Conservation (phyloP, 2,888 invertebrate species). For the Lepas anatifera region DNA sequence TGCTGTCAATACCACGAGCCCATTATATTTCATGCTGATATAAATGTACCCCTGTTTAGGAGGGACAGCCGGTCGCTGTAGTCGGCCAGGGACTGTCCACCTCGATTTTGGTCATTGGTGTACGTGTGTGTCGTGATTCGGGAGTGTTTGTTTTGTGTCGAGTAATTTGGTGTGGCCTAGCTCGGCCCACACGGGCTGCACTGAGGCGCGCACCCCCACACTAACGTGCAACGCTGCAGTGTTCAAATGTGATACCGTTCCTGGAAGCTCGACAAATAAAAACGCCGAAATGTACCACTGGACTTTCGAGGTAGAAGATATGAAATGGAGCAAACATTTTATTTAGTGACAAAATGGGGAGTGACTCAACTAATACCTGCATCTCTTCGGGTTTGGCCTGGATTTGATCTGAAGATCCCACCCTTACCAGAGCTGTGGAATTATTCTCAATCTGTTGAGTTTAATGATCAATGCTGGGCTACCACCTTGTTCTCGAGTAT, state of each 20-base stretch:
- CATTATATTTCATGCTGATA: slow-evolving; percentile 12
- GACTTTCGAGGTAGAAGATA: too few relatives aligned
- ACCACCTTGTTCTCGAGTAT: too few relatives aligned
- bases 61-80: too few relatives aligned
- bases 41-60: slow-evolving; percentile 13
- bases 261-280: slow-evolving; percentile 10
- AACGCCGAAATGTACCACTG: neutral
- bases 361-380: too few relatives aligned
- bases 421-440: too few relatives aligned
- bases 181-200: neutral
- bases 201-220: slow-evolving; percentile 2
- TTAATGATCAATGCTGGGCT: too few relatives aligned
- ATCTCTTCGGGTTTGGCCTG: too few relatives aligned
- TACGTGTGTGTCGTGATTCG: neutral
- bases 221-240: slow-evolving; percentile 9
- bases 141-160: neutral
- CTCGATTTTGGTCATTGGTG: neutral
- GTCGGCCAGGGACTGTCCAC: too few relatives aligned
- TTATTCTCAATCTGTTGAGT: too few relatives aligned
- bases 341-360: too few relatives aligned
- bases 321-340: too few relatives aligned
- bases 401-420: too few relatives aligned
- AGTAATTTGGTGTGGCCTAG: neutral
- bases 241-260: slow-evolving; percentile 14
- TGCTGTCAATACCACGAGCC: slow-evolving; percentile 8